Percentiles rank a stretch among this genome's conserved stretches.
Conservation (phyloP, 2,888 invertebrate species). For the Eupithecia exiguata region DNA sequence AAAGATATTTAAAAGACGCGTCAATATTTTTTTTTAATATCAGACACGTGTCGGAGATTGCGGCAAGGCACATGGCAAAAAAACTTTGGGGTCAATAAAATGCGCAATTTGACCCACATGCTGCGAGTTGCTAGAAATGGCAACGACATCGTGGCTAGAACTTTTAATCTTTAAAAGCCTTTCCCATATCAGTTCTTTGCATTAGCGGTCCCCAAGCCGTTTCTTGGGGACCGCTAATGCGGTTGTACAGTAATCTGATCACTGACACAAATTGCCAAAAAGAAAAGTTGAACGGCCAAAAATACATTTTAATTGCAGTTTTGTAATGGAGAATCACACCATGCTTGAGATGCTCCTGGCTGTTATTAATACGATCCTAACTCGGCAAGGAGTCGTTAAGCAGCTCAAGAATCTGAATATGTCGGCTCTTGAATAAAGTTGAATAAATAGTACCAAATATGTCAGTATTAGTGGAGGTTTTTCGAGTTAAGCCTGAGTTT, state of each 20-base stretch:
- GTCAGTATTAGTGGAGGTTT: conserved; percentile 57
- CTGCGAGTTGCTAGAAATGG: conserved; percentile 12
- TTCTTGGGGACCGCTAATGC: too few species aligned
- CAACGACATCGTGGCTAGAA: conserved; percentile 3
- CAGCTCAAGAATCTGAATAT: conserved; percentile 56
- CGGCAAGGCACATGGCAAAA: not conserved
- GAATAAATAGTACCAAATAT: conserved; percentile 68
- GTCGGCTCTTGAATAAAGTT: conserved; percentile 43
- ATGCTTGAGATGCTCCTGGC: not conserved
- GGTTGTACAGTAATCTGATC: not conserved
- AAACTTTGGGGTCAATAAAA: conserved; percentile 27
- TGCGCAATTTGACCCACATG: conserved; percentile 18
- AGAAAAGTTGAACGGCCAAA: not conserved
- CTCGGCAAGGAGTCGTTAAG: conserved; percentile 63
- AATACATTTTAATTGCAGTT: conserved; percentile 2
- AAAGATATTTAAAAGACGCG: not conserved
- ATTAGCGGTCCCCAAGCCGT: not conserved
- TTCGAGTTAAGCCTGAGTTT: conserved; percentile 60
- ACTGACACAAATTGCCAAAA: not conserved
- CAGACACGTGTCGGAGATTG: conserved; percentile 22
- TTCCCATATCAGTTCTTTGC: not conserved
- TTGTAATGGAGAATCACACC: conserved; percentile 1
- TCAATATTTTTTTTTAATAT: conserved; percentile 13
- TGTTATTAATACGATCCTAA: conserved; percentile 18
- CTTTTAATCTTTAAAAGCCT: not conserved